Evolutionary conservation across 2,113 vertebrate genomes (phyloP), one percentile per base, ranked within the genome.

Genomic region (Pedionomus torquatus): DNA sequence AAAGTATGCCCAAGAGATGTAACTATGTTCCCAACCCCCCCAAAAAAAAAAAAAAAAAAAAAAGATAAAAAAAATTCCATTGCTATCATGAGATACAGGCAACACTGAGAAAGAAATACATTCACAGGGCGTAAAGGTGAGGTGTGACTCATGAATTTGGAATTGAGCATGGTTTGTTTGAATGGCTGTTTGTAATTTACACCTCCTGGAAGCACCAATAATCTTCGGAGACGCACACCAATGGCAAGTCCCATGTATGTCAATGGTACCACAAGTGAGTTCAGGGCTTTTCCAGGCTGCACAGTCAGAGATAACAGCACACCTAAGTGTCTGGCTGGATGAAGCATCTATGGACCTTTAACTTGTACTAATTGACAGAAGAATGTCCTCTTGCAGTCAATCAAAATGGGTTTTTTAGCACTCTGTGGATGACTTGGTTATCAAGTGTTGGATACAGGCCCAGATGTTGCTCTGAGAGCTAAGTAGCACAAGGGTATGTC

Each of bases 291-390:
- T 14, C 16, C 44, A 60, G 12, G 37, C 43, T 58, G 64, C 35
- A 55, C 0, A 1, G 30, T 78, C 76, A 64, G 46, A 85, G 51
- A 81, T 48, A 57, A 84, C 75, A 87, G 30, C 58, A 60, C 0
- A 0, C 17, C 6, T 43, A 24, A 87, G 31, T 16, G 6, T 33
- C 68, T 86, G 28, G 17, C 31, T 72, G 48, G 26, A 84, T 83
- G 33, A 43, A 87, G 64, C 51, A 83, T 52, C 72, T 49, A 39
- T 9, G 49, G 65, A 66, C 44, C 44, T 90, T 92, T 93, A 97
- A 86, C 48, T 84, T 89, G 83, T 15, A 70, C 7, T 95, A 86
- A 93, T 31, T 93, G 55, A 82, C 78, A 96, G 77, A 82, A 93
- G 41, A 80, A 69, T 39, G 12, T 69, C 52, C 39, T 96, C 90